Conservation (phyloP, 2,113 vertebrate species). For the Chaenogobius annularis region DNA sequence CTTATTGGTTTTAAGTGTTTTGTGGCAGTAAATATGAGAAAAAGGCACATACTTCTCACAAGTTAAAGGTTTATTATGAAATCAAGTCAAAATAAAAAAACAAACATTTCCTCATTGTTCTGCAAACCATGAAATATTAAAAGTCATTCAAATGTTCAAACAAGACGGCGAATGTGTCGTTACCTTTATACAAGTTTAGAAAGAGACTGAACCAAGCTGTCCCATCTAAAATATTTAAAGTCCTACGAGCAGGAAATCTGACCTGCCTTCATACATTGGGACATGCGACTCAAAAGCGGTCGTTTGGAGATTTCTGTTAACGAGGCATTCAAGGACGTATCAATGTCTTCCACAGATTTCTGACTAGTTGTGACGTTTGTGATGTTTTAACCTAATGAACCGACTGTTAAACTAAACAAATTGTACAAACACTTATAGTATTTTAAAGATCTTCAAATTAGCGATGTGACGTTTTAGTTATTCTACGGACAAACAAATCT, state of each 20-base stretch:
- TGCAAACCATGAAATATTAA: slow-evolving; percentile 65
- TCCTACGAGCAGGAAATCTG: slow-evolving; percentile 33
- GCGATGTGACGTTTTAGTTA: too few relatives aligned
- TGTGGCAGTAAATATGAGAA: background rate
- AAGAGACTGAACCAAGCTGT: slow-evolving; percentile 59
- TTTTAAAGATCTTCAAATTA: too few relatives aligned
- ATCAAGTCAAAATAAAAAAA: slow-evolving; percentile 68
- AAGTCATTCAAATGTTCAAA: slow-evolving; percentile 50
- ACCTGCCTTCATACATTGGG: slow-evolving; percentile 45
- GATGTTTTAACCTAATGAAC: too few relatives aligned
- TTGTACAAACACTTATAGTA: too few relatives aligned
- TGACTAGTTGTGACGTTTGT: too few relatives aligned
- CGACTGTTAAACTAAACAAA: too few relatives aligned
- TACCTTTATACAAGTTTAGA: slow-evolving; percentile 47
- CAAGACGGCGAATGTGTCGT: slow-evolving; percentile 32
- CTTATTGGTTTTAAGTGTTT: too few relatives aligned
- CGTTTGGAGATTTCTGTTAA: slow-evolving; percentile 29
- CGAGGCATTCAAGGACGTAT: slow-evolving; percentile 32
- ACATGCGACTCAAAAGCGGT: slow-evolving; percentile 58
- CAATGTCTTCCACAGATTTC: background rate
- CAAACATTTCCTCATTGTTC: slow-evolving; percentile 57
- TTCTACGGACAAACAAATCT: too few relatives aligned
- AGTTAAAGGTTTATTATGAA: slow-evolving; percentile 83
- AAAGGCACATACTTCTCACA: background rate
- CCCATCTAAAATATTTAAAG: slow-evolving; percentile 45